Evolutionary conservation across 2,797 vertebrate genomes (phyloP).

Genomic region (Parauchenoglanis ngamensis): DNA sequence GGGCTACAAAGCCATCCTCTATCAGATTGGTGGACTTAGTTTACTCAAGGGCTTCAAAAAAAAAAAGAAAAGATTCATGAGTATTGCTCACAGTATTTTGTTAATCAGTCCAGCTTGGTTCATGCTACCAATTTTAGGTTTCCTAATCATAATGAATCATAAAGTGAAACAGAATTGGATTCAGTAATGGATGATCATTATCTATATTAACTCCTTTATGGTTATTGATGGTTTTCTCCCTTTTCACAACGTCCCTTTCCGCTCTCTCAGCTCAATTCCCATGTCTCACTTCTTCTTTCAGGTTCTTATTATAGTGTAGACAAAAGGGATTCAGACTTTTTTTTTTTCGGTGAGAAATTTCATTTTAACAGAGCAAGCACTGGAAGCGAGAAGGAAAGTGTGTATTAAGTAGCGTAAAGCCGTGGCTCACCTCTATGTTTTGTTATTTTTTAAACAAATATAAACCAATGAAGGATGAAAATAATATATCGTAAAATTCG

Average conservation of each 20-base stretch:
- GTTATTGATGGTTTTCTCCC: background rate
- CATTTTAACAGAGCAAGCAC: background rate
- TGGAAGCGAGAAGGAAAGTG: background rate
- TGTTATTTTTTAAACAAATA: background rate
- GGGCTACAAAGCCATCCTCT: background rate
- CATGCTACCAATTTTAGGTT: background rate
- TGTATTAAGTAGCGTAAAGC: background rate
- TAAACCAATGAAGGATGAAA: background rate
- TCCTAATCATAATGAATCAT: background rate
- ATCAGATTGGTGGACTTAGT: background rate
- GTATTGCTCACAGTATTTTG: background rate
- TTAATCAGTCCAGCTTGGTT: background rate
- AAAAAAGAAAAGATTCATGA: background rate
- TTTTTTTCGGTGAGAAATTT: background rate
- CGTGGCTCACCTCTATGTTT: background rate
- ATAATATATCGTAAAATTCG: background rate
- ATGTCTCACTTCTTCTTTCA: conserved; percentile 40
- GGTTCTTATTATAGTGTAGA: background rate
- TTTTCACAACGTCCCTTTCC: background rate
- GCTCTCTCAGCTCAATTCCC: conserved; percentile 52
- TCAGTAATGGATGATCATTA: background rate
- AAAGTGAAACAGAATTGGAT: background rate
- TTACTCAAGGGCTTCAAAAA: background rate
- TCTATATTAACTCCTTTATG: background rate
- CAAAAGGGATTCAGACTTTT: background rate